A percentile compares a stretch with the other conserved stretches of the same genome.
Evolutionary conservation across 1,140 invertebrate genomes (phyloP).

Genomic region (Notospermus geniculatus): DNA sequence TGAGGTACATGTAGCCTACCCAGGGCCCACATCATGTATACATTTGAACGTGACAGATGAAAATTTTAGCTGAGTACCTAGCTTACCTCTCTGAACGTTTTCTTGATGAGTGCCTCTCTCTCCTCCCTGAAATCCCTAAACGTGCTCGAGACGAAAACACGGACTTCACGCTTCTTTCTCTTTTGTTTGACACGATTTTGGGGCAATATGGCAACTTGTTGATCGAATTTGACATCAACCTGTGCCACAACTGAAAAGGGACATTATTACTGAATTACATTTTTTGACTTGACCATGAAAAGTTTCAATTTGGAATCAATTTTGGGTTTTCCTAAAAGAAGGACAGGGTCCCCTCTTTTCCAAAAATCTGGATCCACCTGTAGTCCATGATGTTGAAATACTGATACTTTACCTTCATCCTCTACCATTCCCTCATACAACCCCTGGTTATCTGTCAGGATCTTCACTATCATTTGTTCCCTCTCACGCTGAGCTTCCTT

Average conservation of each 20-base stretch:
- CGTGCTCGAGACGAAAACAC: constrained; percentile 41
- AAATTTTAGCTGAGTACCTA: not conserved
- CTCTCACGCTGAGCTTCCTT: not conserved
- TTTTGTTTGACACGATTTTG: not conserved
- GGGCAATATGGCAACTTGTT: constrained; percentile 18
- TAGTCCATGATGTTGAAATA: no score
- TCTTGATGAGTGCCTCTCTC: constrained; percentile 39
- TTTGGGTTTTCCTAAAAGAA: no score
- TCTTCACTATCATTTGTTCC: constrained; percentile 24
- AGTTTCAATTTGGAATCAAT: no score
- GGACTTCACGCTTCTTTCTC: constrained; percentile 34
- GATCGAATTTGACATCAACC: constrained; percentile 22
- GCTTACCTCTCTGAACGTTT: constrained; percentile 37
- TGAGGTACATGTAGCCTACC: no score
- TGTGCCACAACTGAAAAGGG: constrained; percentile 18
- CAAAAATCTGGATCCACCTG: no score
- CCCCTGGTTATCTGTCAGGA: constrained; percentile 31
- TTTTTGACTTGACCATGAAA: no score
- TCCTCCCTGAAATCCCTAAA: constrained; percentile 37
- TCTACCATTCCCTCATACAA: constrained; percentile 23
- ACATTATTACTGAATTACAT: not conserved
- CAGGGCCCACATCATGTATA: no score
- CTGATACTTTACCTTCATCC: constrained; percentile 27
- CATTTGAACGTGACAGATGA: no score
- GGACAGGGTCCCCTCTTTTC: no score